Conservation (phyloP, 2,888 invertebrate genomes). For the Girardia tigrina region DNA sequence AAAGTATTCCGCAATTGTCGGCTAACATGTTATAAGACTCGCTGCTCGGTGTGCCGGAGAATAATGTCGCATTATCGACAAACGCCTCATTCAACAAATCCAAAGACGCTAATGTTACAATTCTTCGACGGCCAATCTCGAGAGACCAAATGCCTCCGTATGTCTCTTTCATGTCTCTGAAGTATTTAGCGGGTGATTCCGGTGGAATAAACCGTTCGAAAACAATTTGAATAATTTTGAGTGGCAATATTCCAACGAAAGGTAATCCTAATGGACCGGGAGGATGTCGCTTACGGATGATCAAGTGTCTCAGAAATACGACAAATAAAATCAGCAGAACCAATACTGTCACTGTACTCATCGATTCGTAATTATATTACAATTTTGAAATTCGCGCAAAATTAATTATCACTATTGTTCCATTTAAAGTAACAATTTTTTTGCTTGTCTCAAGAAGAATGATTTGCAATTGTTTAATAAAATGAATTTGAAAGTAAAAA, state of each 20-base stretch:
- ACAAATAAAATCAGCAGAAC: neutral
- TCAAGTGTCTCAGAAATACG: neutral
- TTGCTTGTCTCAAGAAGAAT: too few species aligned
- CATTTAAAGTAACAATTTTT: too few species aligned
- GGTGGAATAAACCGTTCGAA: neutral
- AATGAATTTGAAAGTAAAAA: too few species aligned
- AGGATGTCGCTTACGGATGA: neutral
- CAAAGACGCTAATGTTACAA: conserved; percentile 21
- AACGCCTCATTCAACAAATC: conserved; percentile 29
- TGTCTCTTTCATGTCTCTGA: neutral
- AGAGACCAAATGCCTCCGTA: conserved; percentile 25
- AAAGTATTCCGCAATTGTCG: conserved; percentile 2
- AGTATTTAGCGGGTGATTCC: neutral
- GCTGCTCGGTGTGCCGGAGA: neutral
- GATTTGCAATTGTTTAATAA: too few species aligned
- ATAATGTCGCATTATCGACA: conserved; percentile 13
- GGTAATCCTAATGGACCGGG: neutral
- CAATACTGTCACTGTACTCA: too few species aligned
- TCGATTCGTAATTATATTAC: too few species aligned
- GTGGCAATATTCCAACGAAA: neutral
- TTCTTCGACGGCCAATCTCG: neutral
- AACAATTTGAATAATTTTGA: neutral
- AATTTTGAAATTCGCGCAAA: too few species aligned
- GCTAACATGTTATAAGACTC: neutral
- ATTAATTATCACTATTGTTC: too few species aligned